These are phyloP conservation scores for Okamejei kenojei DNA, from an alignment of 2,797 vertebrate species.

Conservation along the genomic window DNA sequence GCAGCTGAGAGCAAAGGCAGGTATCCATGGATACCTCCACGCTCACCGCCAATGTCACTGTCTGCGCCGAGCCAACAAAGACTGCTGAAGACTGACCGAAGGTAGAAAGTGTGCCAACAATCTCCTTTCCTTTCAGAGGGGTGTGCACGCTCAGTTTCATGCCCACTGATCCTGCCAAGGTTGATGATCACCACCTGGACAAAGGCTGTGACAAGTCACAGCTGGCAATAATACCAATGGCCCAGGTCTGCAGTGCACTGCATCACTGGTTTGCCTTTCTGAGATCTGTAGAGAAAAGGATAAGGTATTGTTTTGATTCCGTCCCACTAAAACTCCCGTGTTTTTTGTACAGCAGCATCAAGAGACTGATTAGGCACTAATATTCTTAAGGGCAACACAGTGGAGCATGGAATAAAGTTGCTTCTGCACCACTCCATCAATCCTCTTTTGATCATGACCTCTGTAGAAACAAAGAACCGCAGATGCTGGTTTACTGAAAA, in stretches of 20 bases:
- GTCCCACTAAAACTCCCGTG: not conserved
- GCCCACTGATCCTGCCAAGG: conserved; percentile 27
- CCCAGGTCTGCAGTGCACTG: not conserved
- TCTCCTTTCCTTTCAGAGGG: not conserved
- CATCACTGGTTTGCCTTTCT: not conserved
- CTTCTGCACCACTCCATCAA: too few relatives aligned
- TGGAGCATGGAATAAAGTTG: too few relatives aligned
- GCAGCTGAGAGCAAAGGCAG: conserved; percentile 27
- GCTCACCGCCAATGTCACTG: conserved; percentile 2
- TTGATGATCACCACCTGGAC: conserved; percentile 25
- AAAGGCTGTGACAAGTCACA: not conserved
- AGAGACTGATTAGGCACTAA: not conserved
- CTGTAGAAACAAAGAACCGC: too few relatives aligned
- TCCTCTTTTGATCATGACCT: too few relatives aligned
- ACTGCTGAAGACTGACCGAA: not conserved
- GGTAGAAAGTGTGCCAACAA: not conserved
- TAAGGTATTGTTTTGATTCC: not conserved
- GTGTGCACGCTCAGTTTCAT: not conserved
- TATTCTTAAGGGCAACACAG: not conserved
- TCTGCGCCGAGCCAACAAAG: conserved; percentile 13
- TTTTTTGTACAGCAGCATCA: not conserved
- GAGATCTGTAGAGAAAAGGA: not conserved
- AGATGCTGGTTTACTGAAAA: too few relatives aligned
- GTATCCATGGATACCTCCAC: conserved; percentile 35
- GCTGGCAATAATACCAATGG: not conserved